phyloP scores from a whole-genome alignment of 2,797 vertebrate genomes.

The Gobio occitaniae region DNA sequence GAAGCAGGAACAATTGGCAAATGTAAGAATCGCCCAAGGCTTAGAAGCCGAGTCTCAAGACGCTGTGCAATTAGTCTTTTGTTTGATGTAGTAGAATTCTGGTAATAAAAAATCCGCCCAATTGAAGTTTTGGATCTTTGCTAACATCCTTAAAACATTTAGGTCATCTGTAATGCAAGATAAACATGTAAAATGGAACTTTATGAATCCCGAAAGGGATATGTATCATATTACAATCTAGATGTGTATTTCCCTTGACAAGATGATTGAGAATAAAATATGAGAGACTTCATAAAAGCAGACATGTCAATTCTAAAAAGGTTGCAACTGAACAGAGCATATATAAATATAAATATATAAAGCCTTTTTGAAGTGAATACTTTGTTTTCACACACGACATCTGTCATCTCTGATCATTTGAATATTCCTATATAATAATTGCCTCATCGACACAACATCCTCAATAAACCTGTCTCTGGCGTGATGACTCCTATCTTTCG shows the following conservation, averaged over 20 bases:
- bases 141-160: background rate
- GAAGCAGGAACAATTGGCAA: background rate
- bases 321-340: background rate
- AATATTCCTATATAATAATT: no score
- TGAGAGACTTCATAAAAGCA: background rate
- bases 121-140: background rate
- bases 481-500: no score
- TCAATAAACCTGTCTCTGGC: no score
- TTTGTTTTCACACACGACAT: background rate
- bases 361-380: background rate
- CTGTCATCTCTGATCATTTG: no score
- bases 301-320: background rate
- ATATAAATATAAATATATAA: background rate
- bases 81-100: constrained; percentile 6
- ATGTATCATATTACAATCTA: background rate
- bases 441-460: no score
- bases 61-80: constrained; percentile 14
- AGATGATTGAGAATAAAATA: constrained; percentile 19
- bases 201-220: background rate
- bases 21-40: background rate
- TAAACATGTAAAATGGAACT: constrained; percentile 13
- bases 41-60: background rate
- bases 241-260: background rate
- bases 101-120: background rate
- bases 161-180: background rate